Evolutionary conservation across 2,113 vertebrate genomes (phyloP).

Genomic region (Chionodraco myersi): DNA sequence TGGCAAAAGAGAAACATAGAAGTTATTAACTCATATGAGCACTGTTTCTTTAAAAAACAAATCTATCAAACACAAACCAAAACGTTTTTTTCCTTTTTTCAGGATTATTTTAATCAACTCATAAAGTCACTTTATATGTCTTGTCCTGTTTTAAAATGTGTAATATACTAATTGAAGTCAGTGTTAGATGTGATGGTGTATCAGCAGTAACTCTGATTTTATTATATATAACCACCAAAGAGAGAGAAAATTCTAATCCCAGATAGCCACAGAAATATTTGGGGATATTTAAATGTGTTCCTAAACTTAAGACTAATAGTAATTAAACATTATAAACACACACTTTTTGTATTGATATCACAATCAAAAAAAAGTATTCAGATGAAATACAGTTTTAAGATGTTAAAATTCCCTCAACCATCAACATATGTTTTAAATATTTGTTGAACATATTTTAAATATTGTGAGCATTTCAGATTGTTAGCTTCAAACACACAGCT

Average conservation of each 20-base stretch:
- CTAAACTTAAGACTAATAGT: not conserved
- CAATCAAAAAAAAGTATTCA: too few relatives aligned
- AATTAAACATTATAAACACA: too few relatives aligned
- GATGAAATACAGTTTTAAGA: rapidly evolving
- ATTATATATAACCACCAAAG: not conserved
- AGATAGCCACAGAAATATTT: not conserved
- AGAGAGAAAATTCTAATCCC: too few relatives aligned
- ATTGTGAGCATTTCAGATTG: too few relatives aligned
- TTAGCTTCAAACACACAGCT: not conserved
- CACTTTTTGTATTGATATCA: not conserved
- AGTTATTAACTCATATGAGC: not conserved
- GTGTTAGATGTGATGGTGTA: not conserved
- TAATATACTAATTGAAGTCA: not conserved
- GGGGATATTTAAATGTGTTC: not conserved
- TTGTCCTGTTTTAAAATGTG: not conserved
- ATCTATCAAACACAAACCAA: too few relatives aligned
- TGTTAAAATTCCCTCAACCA: not conserved
- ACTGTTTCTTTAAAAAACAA: not conserved
- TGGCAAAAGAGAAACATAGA: not conserved
- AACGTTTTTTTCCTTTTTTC: too few relatives aligned
- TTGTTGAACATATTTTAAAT: not conserved
- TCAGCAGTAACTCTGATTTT: not conserved
- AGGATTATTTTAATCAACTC: not conserved
- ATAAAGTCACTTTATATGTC: not conserved
- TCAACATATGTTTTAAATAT: not conserved